Conservation (phyloP, 2,113 vertebrate genomes). For the Saguinus midas region DNA sequence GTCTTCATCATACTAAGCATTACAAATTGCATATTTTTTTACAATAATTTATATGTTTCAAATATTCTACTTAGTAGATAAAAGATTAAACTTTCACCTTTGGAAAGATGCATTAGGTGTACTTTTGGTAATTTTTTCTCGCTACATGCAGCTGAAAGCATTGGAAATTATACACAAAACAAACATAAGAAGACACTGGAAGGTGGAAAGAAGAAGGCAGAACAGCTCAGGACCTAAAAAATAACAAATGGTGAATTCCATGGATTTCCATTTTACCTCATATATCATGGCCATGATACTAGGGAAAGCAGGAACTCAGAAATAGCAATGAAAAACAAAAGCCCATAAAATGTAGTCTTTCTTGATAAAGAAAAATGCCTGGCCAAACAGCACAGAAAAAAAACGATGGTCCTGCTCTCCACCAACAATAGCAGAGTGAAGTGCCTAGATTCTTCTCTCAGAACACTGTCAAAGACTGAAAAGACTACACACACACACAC, state of each 20-base stretch:
- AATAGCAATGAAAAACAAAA: neutral
- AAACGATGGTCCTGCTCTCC: neutral
- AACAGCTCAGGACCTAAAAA: neutral
- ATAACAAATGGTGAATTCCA: neutral
- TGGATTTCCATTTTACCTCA: neutral
- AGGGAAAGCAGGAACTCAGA: neutral
- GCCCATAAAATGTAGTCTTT: neutral
- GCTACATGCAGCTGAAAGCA: neutral
- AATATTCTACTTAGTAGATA: neutral
- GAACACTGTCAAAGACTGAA: neutral
- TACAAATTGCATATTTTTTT: neutral
- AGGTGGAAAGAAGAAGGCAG: neutral
- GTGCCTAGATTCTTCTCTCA: neutral
- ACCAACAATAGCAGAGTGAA: neutral
- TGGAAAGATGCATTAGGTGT: neutral
- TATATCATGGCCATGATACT: neutral
- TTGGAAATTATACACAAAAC: neutral
- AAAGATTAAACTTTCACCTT: neutral
- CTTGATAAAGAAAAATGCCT: neutral
- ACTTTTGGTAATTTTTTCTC: neutral
- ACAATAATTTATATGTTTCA: neutral
- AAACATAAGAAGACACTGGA: neutral
- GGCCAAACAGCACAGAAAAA: neutral
- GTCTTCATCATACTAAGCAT: neutral
- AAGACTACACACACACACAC: no score